Conservation (phyloP, 2,888 invertebrate species). For the Cerastis rubricosa region DNA sequence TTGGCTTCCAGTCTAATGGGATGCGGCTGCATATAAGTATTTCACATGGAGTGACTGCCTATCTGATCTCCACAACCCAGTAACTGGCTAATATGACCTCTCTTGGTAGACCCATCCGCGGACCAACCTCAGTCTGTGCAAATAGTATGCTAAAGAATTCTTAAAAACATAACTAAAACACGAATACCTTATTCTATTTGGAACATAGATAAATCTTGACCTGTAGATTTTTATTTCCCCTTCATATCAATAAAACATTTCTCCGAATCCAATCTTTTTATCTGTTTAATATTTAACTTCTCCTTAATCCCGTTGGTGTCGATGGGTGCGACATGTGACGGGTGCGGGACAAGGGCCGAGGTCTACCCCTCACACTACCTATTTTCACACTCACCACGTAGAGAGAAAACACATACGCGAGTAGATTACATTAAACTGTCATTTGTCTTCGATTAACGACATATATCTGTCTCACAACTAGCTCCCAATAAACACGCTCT, state of each 20-base stretch:
- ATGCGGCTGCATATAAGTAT: neutral
- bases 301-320: slow-evolving; percentile 20
- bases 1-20: neutral
- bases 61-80: neutral
- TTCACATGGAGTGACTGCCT: neutral
- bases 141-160: neutral
- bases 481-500: neutral
- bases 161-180: neutral
- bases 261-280: slow-evolving; percentile 10
- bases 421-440: neutral
- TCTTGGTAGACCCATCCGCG: too few relatives aligned
- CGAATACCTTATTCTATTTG: neutral
- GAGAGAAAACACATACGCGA: slow-evolving; percentile 6
- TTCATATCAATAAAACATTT: slow-evolving; percentile 3
- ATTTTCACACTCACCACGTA: neutral
- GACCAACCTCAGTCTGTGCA: too few relatives aligned
- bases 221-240: neutral
- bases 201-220: neutral
- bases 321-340: slow-evolving; percentile 22
- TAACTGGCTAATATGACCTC: neutral
- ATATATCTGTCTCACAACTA: neutral
- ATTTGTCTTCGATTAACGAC: too few relatives aligned
- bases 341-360: slow-evolving; percentile 24
- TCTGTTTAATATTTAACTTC: slow-evolving; percentile 27
- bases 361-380: slow-evolving; percentile 8